Evolutionary conservation across 2,113 vertebrate species (phyloP), one percentile per base, ranked within the genome.

Genomic region (Dromaius novaehollandiae): DNA sequence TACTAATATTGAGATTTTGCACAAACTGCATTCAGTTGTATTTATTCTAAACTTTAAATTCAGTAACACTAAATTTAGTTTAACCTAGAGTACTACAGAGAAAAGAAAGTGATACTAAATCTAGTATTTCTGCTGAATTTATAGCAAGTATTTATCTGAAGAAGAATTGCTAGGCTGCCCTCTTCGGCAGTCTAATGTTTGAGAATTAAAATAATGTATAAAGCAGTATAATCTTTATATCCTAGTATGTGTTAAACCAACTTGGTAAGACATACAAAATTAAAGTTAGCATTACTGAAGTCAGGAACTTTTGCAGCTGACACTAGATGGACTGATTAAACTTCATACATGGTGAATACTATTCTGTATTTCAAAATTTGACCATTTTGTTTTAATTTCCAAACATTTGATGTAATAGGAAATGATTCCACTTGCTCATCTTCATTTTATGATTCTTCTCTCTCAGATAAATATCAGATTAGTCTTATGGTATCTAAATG

Each of bases 1-100:
- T 86, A 95, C 63, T 94, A 95, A 91, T 91, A 93, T 38, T n/a
- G 65, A 86, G 44, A 68, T 63, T 81, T 20, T 80, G 58, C 24
- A 90, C 22, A 95, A 85, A 86, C 36, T 11, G 6, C 32, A 44
- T 76, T 84, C 68, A 77, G 32, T 83, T 61, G 38, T 66, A 46
- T 44, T 85, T 53, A 78, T 30, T 84, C 69, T 86, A 71, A 74
- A 84, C 71, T 63, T 91, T 55, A 34, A 13, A 36, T 76, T 78
- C 77, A 84, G 34, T 36, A 84, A 58, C n/a, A 50, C 4, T 32
- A 21, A 81, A 65, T 60, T 74, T 36, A 51, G 26, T 63, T 82
- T 58, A 70, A 21, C 76, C n/a, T 79, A 44, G 44, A 65, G 21
- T 20, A 91, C 32, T 60, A 42, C 20, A 86, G 2, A 1, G 44